Evolutionary conservation across 2,113 vertebrate species (phyloP).

Genomic region (Microtus ochrogaster): DNA sequence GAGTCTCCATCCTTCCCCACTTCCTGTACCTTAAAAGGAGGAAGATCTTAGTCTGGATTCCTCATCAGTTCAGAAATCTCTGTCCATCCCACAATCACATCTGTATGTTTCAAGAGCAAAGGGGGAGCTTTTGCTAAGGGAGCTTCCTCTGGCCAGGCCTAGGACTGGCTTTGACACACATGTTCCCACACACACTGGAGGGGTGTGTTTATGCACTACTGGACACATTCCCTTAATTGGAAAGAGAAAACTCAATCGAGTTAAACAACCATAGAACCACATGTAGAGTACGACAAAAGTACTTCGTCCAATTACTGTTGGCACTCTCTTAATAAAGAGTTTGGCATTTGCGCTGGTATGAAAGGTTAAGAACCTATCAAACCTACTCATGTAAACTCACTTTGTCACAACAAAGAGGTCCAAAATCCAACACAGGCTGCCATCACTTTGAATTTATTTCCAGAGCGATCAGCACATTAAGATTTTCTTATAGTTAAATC

Average conservation of each 20-base stretch:
- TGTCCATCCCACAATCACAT: background rate
- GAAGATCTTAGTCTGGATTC: background rate
- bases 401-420: background rate
- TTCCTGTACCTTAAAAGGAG: background rate
- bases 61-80: background rate
- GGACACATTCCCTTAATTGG: background rate
- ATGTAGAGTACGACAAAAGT: background rate
- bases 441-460: background rate
- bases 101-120: background rate
- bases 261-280: background rate
- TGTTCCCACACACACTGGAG: background rate
- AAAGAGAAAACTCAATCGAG: background rate
- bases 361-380: background rate
- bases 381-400: background rate
- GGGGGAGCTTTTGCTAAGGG: background rate
- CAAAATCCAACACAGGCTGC: background rate
- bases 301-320: background rate
- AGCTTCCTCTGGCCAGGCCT: background rate
- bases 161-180: background rate
- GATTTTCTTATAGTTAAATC: conserved; percentile 9
- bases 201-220: too few relatives aligned
- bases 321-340: background rate
- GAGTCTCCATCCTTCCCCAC: background rate
- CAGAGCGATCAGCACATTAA: background rate
- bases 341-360: background rate